Evolutionary conservation across 2,113 vertebrate genomes (phyloP), one percentile per base, ranked within the genome.

Genomic region (Heteronetta atricapilla): DNA sequence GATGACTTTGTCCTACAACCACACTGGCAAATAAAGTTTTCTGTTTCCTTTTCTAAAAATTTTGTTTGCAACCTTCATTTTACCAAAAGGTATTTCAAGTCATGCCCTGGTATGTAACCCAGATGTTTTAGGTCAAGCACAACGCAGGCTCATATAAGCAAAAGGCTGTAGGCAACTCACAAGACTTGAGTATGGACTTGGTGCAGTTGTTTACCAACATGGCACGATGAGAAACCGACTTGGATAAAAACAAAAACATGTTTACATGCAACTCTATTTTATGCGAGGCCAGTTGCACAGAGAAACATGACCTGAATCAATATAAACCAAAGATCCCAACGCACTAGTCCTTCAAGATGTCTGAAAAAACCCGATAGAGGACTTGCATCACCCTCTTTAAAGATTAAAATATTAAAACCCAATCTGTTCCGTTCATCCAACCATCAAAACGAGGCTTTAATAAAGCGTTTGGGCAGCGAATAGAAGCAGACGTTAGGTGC

Each of bases 181-280:
- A 28, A 33, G 66, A 8, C 3, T 74, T 26, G 28, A 46, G 33
- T 75, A 56, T 3, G 7, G n/a, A 3, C 7, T 78, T 56, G 20
- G 3, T 42, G 23, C 3, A 46, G 7, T 2, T 56, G 17, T 25
- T 25, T 13, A 8, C 10, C 38, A 29, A 6, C 38, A 26, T 2
- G 10, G 8, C 15, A 48, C 2, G 3, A 73, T 15, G 28, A 66
- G 3, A 28, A 80, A 53, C 2, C 19, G 6, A 12, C 8, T 18
- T 4, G 1, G 6, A 11, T 48, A 58, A 20, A 19, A 59, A 28
- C 19, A 42, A 62, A 12, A 1, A 28, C 1, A 5, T 0, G 1
- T 9, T 74, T n/a, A 50, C 62, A 33, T 3, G 59, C 2, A 36
- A 52, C 2, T 14, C 2, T 15, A 5, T 50, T 72, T 40, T 46